Conservation (phyloP, 2,797 vertebrate genomes). For the Phalloptychus januarius region DNA sequence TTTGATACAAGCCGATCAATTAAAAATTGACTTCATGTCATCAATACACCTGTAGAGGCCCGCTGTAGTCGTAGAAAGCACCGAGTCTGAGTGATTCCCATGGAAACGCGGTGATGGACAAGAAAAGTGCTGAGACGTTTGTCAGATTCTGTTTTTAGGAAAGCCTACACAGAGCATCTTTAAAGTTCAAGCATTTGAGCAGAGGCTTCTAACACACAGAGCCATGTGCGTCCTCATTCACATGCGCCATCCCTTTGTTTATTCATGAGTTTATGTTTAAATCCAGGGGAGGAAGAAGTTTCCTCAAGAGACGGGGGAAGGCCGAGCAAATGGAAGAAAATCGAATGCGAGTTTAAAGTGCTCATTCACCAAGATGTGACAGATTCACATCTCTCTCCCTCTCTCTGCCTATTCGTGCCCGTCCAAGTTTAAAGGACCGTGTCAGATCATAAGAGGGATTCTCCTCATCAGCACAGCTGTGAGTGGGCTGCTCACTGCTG, state of each 20-base stretch:
- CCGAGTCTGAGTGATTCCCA: conserved; percentile 21
- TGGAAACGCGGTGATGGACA: not conserved
- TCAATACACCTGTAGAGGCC: conserved; percentile 53
- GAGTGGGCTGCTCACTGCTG: conserved; percentile 55
- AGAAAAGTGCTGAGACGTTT: conserved; percentile 3
- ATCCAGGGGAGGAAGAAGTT: conserved; percentile 27
- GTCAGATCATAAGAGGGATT: conserved; percentile 45
- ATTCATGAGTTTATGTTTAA: conserved; percentile 60
- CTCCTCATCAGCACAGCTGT: conserved; percentile 57
- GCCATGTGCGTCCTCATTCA: conserved; percentile 56
- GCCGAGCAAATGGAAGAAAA: conserved; percentile 12
- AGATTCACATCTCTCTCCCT: conserved; percentile 7
- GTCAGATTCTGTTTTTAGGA: not conserved
- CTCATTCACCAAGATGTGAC: conserved; percentile 9
- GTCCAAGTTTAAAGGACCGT: conserved; percentile 26
- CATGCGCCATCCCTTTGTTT: conserved; percentile 53
- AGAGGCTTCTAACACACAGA: conserved; percentile 16
- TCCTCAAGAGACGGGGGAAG: conserved; percentile 31
- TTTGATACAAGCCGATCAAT: conserved; percentile 69
- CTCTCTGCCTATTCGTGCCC: conserved; percentile 32
- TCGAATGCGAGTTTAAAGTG: conserved; percentile 21
- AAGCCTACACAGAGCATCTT: conserved; percentile 3
- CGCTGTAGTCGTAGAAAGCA: conserved; percentile 28
- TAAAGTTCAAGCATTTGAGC: conserved; percentile 14
- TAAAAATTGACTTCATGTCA: conserved; percentile 56